These are phyloP conservation scores for Nomada ferruginata DNA, from an alignment of 2,888 invertebrate genomes.

Conservation along the genomic window DNA sequence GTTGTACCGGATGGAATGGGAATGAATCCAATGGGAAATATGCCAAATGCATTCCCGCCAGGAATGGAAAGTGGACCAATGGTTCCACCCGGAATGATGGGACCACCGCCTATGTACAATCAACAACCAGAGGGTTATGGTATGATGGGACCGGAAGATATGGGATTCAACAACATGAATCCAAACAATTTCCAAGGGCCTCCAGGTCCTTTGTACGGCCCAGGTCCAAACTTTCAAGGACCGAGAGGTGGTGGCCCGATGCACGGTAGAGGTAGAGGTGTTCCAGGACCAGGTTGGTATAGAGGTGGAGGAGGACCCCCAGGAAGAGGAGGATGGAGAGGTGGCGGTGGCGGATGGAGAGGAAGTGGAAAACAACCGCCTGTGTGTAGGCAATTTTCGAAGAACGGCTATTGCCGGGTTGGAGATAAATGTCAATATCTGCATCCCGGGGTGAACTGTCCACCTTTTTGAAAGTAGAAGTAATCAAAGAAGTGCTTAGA, in stretches of 20 bases:
- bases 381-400: constrained; percentile 91
- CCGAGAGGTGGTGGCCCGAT: constrained; percentile 79
- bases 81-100: constrained; percentile 84
- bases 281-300: constrained; percentile 83
- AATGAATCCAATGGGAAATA: constrained; percentile 79
- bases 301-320: constrained; percentile 78
- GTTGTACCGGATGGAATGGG: constrained; percentile 76
- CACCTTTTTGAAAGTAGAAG: constrained; percentile 79
- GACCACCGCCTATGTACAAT: constrained; percentile 80
- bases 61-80: constrained; percentile 78
- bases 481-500: constrained; percentile 21
- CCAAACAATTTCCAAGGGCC: constrained; percentile 78
- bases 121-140: constrained; percentile 81
- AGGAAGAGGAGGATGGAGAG: constrained; percentile 85
- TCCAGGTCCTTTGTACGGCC: constrained; percentile 80
- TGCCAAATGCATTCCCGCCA: constrained; percentile 80
- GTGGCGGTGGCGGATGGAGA: constrained; percentile 85
- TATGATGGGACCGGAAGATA: constrained; percentile 79
- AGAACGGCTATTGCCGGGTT: constrained; percentile 92
- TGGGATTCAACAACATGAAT: constrained; percentile 76
- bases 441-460: constrained; percentile 90
- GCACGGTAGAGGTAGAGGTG: constrained; percentile 79
- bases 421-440: constrained; percentile 93
- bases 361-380: constrained; percentile 81
- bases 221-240: constrained; percentile 78